Base-by-base conservation (phyloP, 2,113 vertebrate genomes). In the Chiloscyllium plagiosum region DNA sequence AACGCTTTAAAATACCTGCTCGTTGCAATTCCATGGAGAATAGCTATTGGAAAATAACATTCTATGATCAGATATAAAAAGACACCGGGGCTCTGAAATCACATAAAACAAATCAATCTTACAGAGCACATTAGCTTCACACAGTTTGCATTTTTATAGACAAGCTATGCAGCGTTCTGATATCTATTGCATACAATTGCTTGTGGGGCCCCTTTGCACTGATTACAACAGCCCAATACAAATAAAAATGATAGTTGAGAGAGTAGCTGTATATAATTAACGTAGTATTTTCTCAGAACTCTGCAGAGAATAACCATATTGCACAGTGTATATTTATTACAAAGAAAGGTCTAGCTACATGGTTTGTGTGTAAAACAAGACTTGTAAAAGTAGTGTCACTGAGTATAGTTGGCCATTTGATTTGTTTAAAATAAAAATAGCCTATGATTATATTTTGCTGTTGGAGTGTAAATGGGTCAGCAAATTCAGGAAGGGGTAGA, bases 31-130 rank as follows among this genome's bases (percentile, higher is more conserved):
- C 68, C 69, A 15, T 19, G 42, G 22, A 69, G 37, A 94, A 70
- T 70, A 10, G 22, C n/a, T 70, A 76, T 33, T 72, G 69, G 47
- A 95, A 95, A 76, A 72, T 72, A 95, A 95, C 69, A 70, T 50
- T 95, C 52, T 95, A 95, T 72, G 94, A 70, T 72, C 68, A 26
- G 68, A 52, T 50, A 29, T 33, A 95, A 72, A 76, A 76, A 52
- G 72, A 76, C 22, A 50, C 61, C 89, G 26, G 47, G 37, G 24
- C 94, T 72, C 52, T 95, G 42, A 95, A 95, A 72, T 95, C 94
- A 52, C 94, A 76, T 72, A 95, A 95, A 95, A 95, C 26, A 95
- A 52, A 95, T 95, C 70, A 95, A 95, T 95, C 42, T 95, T 47
- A 15, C 24, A 52, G 69, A 70, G 12, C 69, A 72, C 42, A 95